Evolutionary conservation across 2,888 invertebrate species (phyloP).

Genomic region (Sphinx pinastri): DNA sequence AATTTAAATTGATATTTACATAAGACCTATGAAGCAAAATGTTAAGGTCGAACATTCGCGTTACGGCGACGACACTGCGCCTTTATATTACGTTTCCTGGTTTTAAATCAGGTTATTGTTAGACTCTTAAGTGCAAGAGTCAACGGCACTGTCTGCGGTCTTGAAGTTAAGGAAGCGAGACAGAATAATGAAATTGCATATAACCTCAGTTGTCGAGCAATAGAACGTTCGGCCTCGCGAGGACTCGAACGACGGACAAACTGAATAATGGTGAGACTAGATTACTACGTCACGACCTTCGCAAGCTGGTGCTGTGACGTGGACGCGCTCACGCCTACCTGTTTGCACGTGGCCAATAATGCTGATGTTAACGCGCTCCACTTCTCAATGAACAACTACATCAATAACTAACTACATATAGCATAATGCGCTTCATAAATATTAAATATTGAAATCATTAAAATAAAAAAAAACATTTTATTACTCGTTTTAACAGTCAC

Average conservation of each 20-base stretch:
- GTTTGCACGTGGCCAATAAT: conserved; percentile 68
- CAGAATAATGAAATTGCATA: conserved; percentile 57
- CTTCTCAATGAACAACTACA: conserved; percentile 35
- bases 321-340: conserved; percentile 68
- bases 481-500: not conserved
- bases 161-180: conserved; percentile 59
- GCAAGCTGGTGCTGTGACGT: conserved; percentile 70
- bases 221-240: conserved; percentile 71
- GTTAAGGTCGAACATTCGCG: conserved; percentile 46
- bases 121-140: conserved; percentile 45
- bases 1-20: conserved; percentile 38
- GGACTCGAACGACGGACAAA: conserved; percentile 69
- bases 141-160: conserved; percentile 47
- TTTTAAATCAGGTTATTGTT: conserved; percentile 53
- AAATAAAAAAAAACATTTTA: not conserved
- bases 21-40: conserved; percentile 46
- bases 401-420: not conserved
- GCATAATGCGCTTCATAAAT: not conserved
- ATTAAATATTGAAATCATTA: too few relatives aligned
- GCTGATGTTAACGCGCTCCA: conserved; percentile 48
- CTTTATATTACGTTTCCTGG: conserved; percentile 51
- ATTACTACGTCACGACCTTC: conserved; percentile 78
- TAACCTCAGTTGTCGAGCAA: conserved; percentile 61
- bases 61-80: conserved; percentile 40
- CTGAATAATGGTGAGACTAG: conserved; percentile 71